Base-by-base conservation (phyloP, 1,140 invertebrate genomes). In the Cephus cinctus region DNA sequence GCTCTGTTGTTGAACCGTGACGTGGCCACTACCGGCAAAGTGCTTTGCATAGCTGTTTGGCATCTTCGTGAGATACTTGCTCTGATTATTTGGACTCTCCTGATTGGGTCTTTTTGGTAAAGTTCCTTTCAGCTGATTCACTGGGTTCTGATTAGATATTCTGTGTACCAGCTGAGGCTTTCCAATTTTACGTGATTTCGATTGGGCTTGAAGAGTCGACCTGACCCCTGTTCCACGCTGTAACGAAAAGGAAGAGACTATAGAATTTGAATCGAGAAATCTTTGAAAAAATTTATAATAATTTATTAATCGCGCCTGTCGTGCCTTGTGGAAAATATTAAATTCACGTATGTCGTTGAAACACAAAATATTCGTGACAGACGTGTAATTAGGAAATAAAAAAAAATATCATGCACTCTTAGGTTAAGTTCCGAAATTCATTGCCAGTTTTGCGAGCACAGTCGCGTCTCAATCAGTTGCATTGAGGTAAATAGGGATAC, bases 11-110 rank as follows among this genome's bases (percentile, higher is more conserved):
- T n/a, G 20, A 46, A 8, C 3, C 16, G 21, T 44, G n/a, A 12
- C 27, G 22, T 36, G 18, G 15, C 15, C 30, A 9, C 14, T 31
- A 9, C 34, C 56, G 2, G 55, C 46, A 20, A 67, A 63, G 35
- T 63, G 59, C 30, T 59, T 61, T 0, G 59, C 57, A 1, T 60
- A 31, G 36, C 52, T 59, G 12, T 52, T 62, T 18, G 64, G 32
- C n/a, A 58, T 51, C 50, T 56, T 59, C 15, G 57, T 39, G 3
- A 59, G 31, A 19, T 54, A 56, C 16, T 64, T 68, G 12, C 50
- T 43, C 5, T 43, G 53, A 27, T 12, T 27, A 16, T 47, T 56
- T 21, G 52, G 38, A 40, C 38, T 47, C 8, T 55, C 52, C n/a
- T 55, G 50, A 35, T 36, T 56, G 4, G 47, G 23, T 22, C 47